A percentile compares a stretch with the other conserved stretches of the same genome.
Evolutionary conservation across 2,888 invertebrate genomes (phyloP).

Genomic region (Monopis laevigella): DNA sequence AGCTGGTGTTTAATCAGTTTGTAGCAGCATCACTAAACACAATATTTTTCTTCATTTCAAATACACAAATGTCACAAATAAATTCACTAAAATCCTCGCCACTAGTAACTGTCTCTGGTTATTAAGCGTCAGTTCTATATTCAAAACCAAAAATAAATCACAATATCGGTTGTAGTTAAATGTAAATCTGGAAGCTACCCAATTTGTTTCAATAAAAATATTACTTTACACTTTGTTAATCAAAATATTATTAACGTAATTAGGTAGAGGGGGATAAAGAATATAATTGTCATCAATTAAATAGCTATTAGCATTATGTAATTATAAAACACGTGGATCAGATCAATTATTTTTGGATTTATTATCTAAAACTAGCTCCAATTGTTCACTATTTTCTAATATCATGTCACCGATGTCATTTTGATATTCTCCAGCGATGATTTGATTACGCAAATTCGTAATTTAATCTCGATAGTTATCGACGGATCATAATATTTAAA

Average conservation of each 20-base stretch:
- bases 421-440: constrained; percentile 24
- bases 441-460: not conserved
- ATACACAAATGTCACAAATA: not conserved
- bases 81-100: not conserved
- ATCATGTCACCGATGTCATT: constrained; percentile 60
- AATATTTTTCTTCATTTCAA: not conserved
- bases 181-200: no score
- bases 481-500: not conserved
- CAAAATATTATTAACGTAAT: constrained; percentile 39
- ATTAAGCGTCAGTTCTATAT: no score
- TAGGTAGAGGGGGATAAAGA: constrained; percentile 47
- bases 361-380: not conserved
- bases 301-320: constrained; percentile 40
- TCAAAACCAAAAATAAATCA: no score
- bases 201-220: not conserved
- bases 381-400: constrained; percentile 32
- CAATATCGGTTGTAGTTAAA: no score
- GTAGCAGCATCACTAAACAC: not conserved
- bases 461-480: not conserved
- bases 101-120: no score
- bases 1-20: not conserved
- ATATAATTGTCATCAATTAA: constrained; percentile 50
- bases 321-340: constrained; percentile 47
- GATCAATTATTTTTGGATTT: not conserved
- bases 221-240: constrained; percentile 20